Conservation (phyloP, 2,113 vertebrate genomes). For the Psilopogon haemacephalus region DNA sequence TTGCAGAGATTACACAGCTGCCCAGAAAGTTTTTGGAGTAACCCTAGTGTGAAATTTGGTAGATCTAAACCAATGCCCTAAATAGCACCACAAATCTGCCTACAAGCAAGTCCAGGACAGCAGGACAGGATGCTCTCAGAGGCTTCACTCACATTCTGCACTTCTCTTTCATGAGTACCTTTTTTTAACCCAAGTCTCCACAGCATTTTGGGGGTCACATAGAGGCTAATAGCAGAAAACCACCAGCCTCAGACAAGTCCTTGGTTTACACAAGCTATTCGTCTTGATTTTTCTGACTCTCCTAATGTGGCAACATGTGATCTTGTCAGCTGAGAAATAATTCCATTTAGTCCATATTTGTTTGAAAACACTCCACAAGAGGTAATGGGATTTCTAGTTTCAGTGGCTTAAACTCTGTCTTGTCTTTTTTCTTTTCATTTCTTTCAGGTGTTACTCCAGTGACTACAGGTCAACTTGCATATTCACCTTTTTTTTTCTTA, state of each 20-base stretch:
- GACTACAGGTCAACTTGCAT: not conserved
- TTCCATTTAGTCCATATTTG: not conserved
- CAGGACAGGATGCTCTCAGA: not conserved
- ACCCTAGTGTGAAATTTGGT: not conserved
- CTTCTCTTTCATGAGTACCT: not conserved
- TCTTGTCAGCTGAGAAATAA: not conserved
- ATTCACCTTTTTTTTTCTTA: not conserved
- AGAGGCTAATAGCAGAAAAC: not conserved
- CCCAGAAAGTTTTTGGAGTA: not conserved
- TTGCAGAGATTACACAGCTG: not conserved
- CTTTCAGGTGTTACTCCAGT: not conserved
- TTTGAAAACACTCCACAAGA: not conserved
- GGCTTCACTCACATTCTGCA: not conserved
- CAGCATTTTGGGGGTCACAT: not conserved
- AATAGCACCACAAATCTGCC: not conserved
- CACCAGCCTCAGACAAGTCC: not conserved
- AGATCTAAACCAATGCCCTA: not conserved
- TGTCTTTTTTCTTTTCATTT: not conserved
- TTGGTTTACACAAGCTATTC: not conserved
- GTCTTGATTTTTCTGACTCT: not conserved
- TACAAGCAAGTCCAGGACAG: not conserved
- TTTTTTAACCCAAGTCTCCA: not conserved
- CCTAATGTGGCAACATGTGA: not conserved
- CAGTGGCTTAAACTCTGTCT: not conserved
- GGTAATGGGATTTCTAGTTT: constrained; percentile 1